Evolutionary conservation across 2,113 vertebrate species (phyloP), one percentile per base, ranked within the genome.

Genomic region (Siniperca knerii): DNA sequence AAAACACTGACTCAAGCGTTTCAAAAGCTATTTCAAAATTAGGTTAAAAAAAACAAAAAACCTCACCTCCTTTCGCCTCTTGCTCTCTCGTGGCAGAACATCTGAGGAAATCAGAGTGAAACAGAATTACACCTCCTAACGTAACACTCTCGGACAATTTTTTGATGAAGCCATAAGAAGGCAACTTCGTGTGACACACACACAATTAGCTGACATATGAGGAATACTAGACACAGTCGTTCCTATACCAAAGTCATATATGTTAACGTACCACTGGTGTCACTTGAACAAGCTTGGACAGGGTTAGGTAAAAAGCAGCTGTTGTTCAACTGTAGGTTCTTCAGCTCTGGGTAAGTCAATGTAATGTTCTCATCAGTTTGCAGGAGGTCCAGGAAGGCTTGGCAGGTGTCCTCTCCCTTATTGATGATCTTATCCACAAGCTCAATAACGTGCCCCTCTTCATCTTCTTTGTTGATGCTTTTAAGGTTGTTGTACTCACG

Each of bases 371-470:
- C 20, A 6, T 92, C 81, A 0, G 83, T 84, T 48, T 91, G 74
- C 69, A 96, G 86, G 16, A 96, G 86, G 21, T 73, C 0, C 72
- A 94, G 57, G 81, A 96, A 95, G 15, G 5, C 12, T 9, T 13
- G 2, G 72, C 94, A 93, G 25, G 0, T 29, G 0, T 75, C 15
- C 4, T 95, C 92, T 79, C 91, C 93, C 87, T 95, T 95, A 70
- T 71, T 54, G 72, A 92, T 68, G 11, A 95, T 57, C 70, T 70
- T 95, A 79, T 96, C 95, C 84, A 96, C 64, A 0, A 96, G 87
- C 15, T 79, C 70, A 6, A 4, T 15, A 1, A 90, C 68, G 7
- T 84, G 78, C 0, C 62, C 48, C 72, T 90, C 91, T 0, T 4
- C 18, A 0, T 83, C 8, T 21, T 29, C 81, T 0, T 21, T 79